Base-by-base conservation (phyloP, 2,113 vertebrate genomes). In the Rhynchopsitta pachyrhyncha region DNA sequence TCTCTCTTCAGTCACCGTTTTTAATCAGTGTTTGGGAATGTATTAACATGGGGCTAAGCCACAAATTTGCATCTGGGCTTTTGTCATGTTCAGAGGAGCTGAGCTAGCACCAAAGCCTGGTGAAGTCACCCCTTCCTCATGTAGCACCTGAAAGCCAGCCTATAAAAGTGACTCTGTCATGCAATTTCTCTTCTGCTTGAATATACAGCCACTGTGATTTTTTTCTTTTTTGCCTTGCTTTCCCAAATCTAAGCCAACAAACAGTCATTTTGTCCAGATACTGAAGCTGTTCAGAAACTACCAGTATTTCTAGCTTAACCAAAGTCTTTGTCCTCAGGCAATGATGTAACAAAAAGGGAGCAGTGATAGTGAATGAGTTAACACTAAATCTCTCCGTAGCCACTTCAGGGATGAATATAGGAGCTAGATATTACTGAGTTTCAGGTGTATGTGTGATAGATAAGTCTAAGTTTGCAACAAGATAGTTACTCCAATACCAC, bases 11-110 rank as follows among this genome's bases (percentile, higher is more conserved):
- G 85, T 91, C 83, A 79, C 66, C 7, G 0, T 67, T 92, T 80
- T 87, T 96, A 95, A 94, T 95, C 92, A 86, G 75, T 55, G 50
- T 87, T 95, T 74, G 41, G 67, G 82, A 90, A 87, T 69, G 41
- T 49, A 87, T 71, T 79, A 91, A 66, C 3, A 7, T 64, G 49
- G 41, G 41, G 25, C 63, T 91, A 79, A 87, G 70, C 90, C 91
- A 69, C 89, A 93, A 35, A 60, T 92, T 95, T 95, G 77, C 91
- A 94, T 90, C 41, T 62, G 44, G 71, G 63, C 25, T 94, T 92
- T 90, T 49, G 22, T 88, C 44, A 8, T 63, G 27, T 74, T 79
- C 0, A 0, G 31, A 94, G 59, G 4, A 92, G 84, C 67, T 93
- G 84, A 87, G 62, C 31, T 90, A 91, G 44, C 67, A 76, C 10